Base-by-base conservation (phyloP, 2,113 vertebrate genomes). In the Polypterus bichir region DNA sequence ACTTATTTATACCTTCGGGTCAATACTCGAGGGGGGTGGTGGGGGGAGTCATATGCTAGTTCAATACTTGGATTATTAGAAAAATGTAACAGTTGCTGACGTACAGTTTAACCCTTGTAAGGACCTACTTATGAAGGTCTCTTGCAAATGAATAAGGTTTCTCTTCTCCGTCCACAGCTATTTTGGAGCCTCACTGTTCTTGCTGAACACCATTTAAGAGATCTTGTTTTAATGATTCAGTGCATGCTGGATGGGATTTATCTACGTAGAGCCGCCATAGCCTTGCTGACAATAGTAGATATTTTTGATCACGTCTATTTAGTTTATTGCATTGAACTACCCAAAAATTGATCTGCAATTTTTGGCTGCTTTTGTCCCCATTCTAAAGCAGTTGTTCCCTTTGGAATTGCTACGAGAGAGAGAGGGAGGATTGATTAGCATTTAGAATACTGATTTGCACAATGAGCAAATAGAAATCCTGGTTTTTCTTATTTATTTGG, bases 341-440 rank as follows among this genome's bases (percentile, higher is more conserved):
- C 44, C 64, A 65, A 56, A 66, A 61, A 65, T 57, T 61, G 59
- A 69, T 58, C 67, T 71, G 55, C 66, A 63, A 9, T 56, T 66
- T 64, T 64, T 73, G 7, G 70, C 71, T 66, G 73, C 68, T 77
- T 76, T 62, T 58, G 53, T 62, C 56, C 62, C 58, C 51, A 61
- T 57, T 58, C 46, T 58, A 58, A 49, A 56, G 58, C 65, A 58
- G 62, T 62, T 70, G 59, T 74, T 71, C 78, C 67, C 71, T 70
- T 47, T 76, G 70, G 65, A 74, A 73, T 71, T 70, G 68, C 73
- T 75, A 76, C 77, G 73, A 83, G 27, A 27, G 27, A 27, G 27
- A 27, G 81, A 78, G 76, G 81, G 72, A 64, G 74, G 73, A 83
- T 79, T 83, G 79, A 79, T 81, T 83, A 75, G 73, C 69, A 74